phyloP scores from a whole-genome alignment of 2,888 invertebrate genomes.

The Syrista parreyssii region DNA sequence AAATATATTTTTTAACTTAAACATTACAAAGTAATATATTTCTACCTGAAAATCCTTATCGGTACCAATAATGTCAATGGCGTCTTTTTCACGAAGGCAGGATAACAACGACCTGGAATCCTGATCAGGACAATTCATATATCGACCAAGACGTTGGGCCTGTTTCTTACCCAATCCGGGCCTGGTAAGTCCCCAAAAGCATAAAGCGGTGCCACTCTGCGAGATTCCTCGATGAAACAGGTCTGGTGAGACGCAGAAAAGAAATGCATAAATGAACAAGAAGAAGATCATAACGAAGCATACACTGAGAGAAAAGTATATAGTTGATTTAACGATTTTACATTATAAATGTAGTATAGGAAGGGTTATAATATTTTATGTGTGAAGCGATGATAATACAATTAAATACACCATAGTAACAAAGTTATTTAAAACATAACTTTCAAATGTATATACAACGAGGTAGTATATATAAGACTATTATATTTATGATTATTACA shows the following conservation, averaged over 20 bases:
- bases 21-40: not conserved
- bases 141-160: constrained; percentile 72
- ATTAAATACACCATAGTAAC: no score
- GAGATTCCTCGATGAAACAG: constrained; percentile 79
- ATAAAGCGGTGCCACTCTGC: constrained; percentile 79
- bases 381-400: no score
- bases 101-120: constrained; percentile 69
- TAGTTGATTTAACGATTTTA: no score
- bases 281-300: not conserved
- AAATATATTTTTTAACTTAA: not conserved
- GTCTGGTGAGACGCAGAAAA: constrained; percentile 65
- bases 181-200: constrained; percentile 75
- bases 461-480: no score
- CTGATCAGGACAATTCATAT: constrained; percentile 72
- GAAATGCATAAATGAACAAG: not conserved
- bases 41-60: constrained; percentile 78
- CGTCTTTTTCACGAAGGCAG: constrained; percentile 74
- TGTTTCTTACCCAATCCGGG: constrained; percentile 72
- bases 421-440: no score
- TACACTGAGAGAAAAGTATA: no score
- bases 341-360: no score
- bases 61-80: constrained; percentile 74
- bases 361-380: no score
- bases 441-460: no score
- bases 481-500: no score